These are phyloP conservation scores for Oryctes rhinoceros DNA, from an alignment of 1,140 invertebrate genomes.

Conservation along the genomic window DNA sequence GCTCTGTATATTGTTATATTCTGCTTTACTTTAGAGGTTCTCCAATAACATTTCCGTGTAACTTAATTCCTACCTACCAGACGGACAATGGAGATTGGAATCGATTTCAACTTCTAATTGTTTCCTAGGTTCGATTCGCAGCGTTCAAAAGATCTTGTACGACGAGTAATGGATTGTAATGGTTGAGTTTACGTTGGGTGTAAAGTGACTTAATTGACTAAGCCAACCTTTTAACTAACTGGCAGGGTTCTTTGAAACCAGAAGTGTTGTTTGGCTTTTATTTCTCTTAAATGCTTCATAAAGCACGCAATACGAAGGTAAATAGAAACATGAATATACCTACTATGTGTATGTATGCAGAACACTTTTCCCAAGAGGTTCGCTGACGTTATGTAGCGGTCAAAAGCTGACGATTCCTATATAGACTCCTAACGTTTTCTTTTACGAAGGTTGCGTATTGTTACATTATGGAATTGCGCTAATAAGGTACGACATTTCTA, in stretches of 20 bases:
- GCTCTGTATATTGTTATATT: no score
- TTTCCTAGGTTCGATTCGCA: no score
- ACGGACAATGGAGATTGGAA: no score
- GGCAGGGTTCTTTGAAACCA: slow-evolving; percentile 13
- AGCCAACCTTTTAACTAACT: background rate
- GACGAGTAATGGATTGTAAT: background rate
- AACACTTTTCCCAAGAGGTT: background rate
- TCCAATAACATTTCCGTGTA: no score
- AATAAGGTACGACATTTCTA: no score
- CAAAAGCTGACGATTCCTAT: background rate
- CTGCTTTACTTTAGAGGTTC: no score
- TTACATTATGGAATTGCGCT: no score
- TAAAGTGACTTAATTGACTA: slow-evolving; percentile 16
- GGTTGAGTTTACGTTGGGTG: background rate
- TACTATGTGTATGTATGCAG: background rate
- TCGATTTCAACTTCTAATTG: no score
- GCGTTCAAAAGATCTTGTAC: background rate
- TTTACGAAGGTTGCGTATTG: no score
- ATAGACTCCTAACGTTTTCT: no score
- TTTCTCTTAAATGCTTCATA: slow-evolving; percentile 20
- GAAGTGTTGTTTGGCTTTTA: slow-evolving; percentile 1
- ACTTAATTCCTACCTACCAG: no score
- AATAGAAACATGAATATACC: background rate
- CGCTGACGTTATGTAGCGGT: background rate
- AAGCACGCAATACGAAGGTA: background rate